These are phyloP conservation scores for Anadara kagoshimensis DNA, from an alignment of 1,140 invertebrate species.

Conservation along the genomic window DNA sequence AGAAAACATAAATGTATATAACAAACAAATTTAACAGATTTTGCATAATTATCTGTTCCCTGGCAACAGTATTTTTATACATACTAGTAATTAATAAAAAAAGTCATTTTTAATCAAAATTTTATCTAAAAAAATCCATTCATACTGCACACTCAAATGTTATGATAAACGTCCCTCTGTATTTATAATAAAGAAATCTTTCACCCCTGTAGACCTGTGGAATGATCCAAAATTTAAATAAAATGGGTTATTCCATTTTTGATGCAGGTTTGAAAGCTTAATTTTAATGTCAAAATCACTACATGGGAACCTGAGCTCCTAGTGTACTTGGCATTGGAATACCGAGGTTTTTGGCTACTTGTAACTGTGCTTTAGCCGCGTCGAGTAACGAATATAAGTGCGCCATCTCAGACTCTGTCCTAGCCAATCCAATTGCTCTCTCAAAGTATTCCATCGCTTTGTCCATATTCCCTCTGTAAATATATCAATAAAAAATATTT, in stretches of 20 bases:
- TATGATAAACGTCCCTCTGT: no score
- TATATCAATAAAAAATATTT: constrained; percentile 18
- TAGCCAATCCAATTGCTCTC: constrained; percentile 89
- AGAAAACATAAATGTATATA: no score
- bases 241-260: background rate
- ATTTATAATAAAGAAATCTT: no score
- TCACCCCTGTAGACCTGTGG: no score
- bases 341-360: constrained; percentile 85
- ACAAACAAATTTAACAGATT: no score
- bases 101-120: no score
- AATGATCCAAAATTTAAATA: no score
- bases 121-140: no score
- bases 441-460: constrained; percentile 90
- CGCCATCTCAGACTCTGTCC: constrained; percentile 88
- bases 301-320: background rate
- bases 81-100: no score
- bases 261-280: background rate
- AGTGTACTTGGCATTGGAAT: constrained; percentile 61
- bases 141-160: no score
- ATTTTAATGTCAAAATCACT: background rate
- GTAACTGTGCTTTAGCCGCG: constrained; percentile 88
- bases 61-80: no score
- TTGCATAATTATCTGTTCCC: no score
- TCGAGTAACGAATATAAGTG: constrained; percentile 82
- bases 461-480: constrained; percentile 85